Conservation (phyloP, 2,888 invertebrate genomes). For the Elegia similella region DNA sequence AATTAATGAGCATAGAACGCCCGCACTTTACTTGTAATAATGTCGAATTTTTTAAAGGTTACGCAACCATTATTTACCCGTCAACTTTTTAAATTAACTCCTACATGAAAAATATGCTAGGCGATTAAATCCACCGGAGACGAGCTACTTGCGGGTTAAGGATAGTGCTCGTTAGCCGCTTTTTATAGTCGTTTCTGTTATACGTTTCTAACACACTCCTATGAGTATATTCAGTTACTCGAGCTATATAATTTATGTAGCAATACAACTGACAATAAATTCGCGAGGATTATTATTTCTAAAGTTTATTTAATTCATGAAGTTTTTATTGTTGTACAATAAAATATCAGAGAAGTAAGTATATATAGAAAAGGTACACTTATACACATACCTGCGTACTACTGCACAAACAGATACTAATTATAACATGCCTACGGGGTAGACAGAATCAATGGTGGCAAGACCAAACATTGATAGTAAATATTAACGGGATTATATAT, state of each 20-base stretch:
- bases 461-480: too few species aligned
- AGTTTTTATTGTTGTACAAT: too few species aligned
- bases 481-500: too few species aligned
- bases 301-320: too few species aligned
- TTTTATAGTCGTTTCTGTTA: neutral
- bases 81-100: conserved; percentile 56
- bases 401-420: too few species aligned
- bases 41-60: conserved; percentile 55
- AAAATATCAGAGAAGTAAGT: too few species aligned
- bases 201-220: neutral
- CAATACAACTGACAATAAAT: too few species aligned
- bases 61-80: conserved; percentile 46
- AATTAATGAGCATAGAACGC: conserved; percentile 69
- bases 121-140: neutral
- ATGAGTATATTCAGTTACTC: neutral
- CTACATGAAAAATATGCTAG: conserved; percentile 31
- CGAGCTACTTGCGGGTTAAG: neutral
- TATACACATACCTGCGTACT: too few species aligned
- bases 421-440: too few species aligned
- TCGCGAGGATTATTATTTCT: too few species aligned
- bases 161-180: neutral
- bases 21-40: conserved; percentile 45
- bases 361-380: too few species aligned
- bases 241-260: neutral
- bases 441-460: too few species aligned